These are phyloP conservation scores for Martes martes DNA, from an alignment of 2,113 vertebrate species.

Conservation along the genomic window DNA sequence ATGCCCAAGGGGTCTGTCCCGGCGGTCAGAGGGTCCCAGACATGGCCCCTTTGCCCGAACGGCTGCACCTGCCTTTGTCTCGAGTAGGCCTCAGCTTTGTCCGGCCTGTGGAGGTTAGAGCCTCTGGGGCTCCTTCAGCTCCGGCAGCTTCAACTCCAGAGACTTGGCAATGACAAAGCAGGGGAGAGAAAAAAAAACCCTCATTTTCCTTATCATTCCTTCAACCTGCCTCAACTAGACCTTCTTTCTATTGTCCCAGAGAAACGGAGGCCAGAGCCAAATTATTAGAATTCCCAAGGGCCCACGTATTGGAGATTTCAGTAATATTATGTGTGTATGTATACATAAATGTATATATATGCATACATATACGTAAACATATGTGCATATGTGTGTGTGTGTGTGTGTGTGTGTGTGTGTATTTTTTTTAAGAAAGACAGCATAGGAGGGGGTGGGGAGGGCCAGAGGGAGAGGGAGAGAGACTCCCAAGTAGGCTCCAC, in stretches of 20 bases:
- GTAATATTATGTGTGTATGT: background rate
- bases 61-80: accelerated
- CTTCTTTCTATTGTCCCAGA: background rate
- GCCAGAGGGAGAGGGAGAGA: too few species aligned
- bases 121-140: accelerated
- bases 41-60: accelerated
- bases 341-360: too few species aligned
- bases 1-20: background rate
- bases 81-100: background rate
- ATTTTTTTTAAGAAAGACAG: too few species aligned
- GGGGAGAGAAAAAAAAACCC: background rate
- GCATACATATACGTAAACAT: too few species aligned
- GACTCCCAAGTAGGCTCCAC: too few species aligned
- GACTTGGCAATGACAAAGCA: background rate
- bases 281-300: background rate
- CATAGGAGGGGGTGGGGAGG: too few species aligned
- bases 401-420: too few species aligned
- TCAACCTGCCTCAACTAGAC: background rate
- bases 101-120: background rate
- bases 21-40: background rate
- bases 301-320: background rate
- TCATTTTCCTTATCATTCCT: background rate
- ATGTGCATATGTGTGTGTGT: too few species aligned
- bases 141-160: background rate
- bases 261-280: background rate